Conservation (phyloP, 2,888 invertebrate species). For the Thereva unica region DNA sequence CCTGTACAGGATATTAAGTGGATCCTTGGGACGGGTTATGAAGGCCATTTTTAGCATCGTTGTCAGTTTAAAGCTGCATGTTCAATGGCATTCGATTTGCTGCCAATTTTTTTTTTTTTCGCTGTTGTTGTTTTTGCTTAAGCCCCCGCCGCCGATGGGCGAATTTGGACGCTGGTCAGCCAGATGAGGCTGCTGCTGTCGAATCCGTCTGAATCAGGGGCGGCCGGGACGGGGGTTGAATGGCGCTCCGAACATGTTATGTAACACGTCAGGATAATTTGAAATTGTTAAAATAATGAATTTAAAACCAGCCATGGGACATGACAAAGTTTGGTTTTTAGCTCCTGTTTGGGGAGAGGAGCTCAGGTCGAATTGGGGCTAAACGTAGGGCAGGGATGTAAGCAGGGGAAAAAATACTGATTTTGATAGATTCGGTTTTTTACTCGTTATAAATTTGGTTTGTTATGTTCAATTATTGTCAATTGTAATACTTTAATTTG, state of each 20-base stretch:
- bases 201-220: slow-evolving; percentile 21
- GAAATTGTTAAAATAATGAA: too few relatives aligned
- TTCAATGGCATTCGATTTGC: slow-evolving; percentile 28
- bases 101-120: slow-evolving; percentile 7
- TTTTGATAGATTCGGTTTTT: too few relatives aligned
- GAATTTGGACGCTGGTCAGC: neutral
- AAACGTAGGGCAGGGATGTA: too few relatives aligned
- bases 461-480: too few relatives aligned
- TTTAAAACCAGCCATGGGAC: too few relatives aligned
- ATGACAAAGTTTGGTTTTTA: too few relatives aligned
- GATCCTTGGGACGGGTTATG: neutral
- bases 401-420: too few relatives aligned
- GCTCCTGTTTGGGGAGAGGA: too few relatives aligned
- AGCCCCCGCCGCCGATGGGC: neutral
- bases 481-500: too few relatives aligned
- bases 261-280: slow-evolving; percentile 1
- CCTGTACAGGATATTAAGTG: neutral
- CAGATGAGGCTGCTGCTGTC: slow-evolving; percentile 15
- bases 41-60: slow-evolving; percentile 9
- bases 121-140: slow-evolving; percentile 2
- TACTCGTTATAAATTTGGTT: too few relatives aligned
- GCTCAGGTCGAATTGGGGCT: too few relatives aligned
- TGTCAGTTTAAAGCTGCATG: slow-evolving; percentile 21
- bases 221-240: neutral
- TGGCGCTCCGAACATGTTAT: slow-evolving; percentile 4